These are phyloP conservation scores for Amyelois transitella DNA, from an alignment of 1,140 invertebrate genomes.

Conservation along the genomic window DNA sequence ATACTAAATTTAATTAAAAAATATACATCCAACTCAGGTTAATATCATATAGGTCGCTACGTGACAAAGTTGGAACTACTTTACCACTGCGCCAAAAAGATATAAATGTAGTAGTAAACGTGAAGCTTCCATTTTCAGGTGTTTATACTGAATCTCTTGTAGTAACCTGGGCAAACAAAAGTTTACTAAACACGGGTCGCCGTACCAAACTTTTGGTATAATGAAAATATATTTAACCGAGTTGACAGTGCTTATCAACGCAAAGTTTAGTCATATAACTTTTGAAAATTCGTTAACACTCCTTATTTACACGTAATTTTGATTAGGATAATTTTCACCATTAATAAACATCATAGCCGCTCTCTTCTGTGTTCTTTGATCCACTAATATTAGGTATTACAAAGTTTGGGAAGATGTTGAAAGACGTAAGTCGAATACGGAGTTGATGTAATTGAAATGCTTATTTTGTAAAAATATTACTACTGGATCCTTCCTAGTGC, in stretches of 20 bases:
- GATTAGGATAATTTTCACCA: neutral
- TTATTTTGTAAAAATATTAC: no score
- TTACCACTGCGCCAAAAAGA: neutral
- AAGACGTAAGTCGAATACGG: no score
- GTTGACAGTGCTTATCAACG: neutral
- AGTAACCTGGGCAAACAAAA: neutral
- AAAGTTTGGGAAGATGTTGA: neutral
- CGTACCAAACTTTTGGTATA: constrained; percentile 5
- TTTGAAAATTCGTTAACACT: neutral
- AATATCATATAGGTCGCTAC: no score
- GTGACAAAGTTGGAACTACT: no score
- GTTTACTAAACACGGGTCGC: neutral
- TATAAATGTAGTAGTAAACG: neutral
- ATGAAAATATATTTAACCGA: neutral
- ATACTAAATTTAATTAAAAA: no score
- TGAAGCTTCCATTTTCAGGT: neutral
- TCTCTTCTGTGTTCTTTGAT: neutral
- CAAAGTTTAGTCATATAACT: neutral
- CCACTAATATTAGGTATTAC: neutral
- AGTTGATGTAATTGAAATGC: no score
- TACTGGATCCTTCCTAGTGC: no score
- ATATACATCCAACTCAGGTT: no score
- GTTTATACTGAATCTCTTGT: neutral
- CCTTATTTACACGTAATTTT: neutral
- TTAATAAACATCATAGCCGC: neutral